Evolutionary conservation across 2,113 vertebrate species (phyloP).

Genomic region (Taxidea taxus): DNA sequence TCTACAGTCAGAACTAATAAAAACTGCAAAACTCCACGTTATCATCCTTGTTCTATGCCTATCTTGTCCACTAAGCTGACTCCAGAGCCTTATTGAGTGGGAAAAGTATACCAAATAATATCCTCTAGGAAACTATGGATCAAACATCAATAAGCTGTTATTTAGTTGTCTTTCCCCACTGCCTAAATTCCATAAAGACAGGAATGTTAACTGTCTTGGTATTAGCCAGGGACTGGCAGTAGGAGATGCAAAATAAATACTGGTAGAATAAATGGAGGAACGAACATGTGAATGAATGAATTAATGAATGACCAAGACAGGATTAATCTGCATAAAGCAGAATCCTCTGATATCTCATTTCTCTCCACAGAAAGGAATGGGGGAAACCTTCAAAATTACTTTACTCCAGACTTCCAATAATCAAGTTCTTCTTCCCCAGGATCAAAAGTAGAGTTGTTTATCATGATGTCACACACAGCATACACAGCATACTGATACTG

Average conservation of each 20-base stretch:
- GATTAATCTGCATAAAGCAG: not conserved
- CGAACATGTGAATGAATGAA: not conserved
- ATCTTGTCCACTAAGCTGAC: not conserved
- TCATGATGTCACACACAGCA: not conserved
- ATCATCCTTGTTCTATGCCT: not conserved
- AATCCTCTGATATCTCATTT: not conserved
- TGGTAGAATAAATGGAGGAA: not conserved
- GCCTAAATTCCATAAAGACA: not conserved
- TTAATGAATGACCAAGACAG: not conserved
- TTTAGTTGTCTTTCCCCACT: not conserved
- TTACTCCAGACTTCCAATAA: not conserved
- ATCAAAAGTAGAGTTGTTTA: not conserved
- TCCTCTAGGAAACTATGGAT: not conserved
- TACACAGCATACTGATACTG: not conserved
- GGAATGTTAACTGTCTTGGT: not conserved
- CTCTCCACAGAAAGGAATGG: not conserved
- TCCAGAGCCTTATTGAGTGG: not conserved
- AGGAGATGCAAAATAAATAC: not conserved
- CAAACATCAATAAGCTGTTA: not conserved
- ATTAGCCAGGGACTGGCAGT: not conserved
- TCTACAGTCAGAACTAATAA: not conserved
- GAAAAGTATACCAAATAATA: not conserved
- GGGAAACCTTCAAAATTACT: not conserved
- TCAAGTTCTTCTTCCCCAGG: not conserved
- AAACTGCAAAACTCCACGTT: not conserved